Base-by-base conservation (phyloP, 2,113 vertebrate genomes). In the Engystomops pustulosus region DNA sequence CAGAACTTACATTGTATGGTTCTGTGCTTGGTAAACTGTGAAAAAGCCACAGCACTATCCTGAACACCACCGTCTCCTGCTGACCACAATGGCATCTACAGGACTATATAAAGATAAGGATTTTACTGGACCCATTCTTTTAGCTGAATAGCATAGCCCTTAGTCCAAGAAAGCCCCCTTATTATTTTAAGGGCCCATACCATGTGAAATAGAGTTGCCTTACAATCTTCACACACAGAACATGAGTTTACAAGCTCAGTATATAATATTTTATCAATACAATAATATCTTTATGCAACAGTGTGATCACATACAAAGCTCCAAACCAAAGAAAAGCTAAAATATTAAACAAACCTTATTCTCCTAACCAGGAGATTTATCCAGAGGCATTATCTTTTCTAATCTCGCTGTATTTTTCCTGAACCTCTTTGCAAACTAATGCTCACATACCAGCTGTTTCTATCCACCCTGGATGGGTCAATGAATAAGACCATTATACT, bases 401-500 rank as follows among this genome's bases (percentile, higher is more conserved):
- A 78, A 60, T 78, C 75, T 77, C 7, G 18, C 47, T 55, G 38
- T 55, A 36, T 77, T 55, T 76, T 77, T 55, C 32, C 49, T 7
- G 27, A 55, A 60, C 20, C 45, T 20, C 53, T 60, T 62, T 44
- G 45, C 62, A 36, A 49, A 32, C 62, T 68, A 51, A 80, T 51
- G 17, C 60, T 32, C 25, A 23, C 15, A 30, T 68, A 49, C 65
- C 65, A 81, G 65, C 62, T 81, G 79, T 25, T 81, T 18, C 23
- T 20, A 27, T 70, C 36, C 65, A 27, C 30, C 47, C 65, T 38
- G 20, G 27, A 68, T 7, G 45, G 79, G 79, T 81, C 79, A 81
- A 81, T 70, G 67, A 53, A 49, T 53, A 55, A 70, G 67, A 23
- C 79, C 45, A 70, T 70, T 70, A 70, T 36, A 23, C 32, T 53